Evolutionary conservation across 2,888 invertebrate genomes (phyloP), one percentile per base, ranked within the genome.

Genomic region (Junonia oenone): DNA sequence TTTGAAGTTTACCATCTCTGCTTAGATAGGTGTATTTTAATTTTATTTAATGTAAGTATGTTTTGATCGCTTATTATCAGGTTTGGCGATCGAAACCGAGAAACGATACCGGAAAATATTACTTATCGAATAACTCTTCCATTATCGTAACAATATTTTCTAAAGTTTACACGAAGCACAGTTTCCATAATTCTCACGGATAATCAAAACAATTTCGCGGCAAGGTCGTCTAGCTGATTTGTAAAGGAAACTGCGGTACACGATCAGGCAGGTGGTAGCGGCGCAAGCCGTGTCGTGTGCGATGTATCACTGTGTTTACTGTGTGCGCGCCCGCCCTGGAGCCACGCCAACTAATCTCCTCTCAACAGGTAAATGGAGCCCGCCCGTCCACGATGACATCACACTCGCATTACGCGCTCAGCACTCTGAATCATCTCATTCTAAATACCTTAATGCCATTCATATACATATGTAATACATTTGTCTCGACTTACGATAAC

Each of bases 281-380:
- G 72, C 72, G 64, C 65, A 64, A 51, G 58, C 68, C 56, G 58
- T 58, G 67, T 54, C 62, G 59, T 65, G 58, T 54, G 63, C 55
- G 56, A 63, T 66, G 68, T 66, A 65, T 64, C 66, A 64, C 64
- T 58, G 71, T 79, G 78, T 81, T 79, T 83, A 78, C 77, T 75
- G 72, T 69, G 67, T 66, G 61, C 66, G 68, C 69, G 67, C 65
- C 58, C 67, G 68, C 62, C 58, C 78, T 88, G 87, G 87, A 80
- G 62, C 67, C 58, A 48, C 62, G 88, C 88, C 88, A 88, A 82
- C 73, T 80, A 70, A 75, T 81, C 76, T 76, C 68, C 62, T 76
- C 78, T 76, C 83, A 80, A 83, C 87, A 88, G 88, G 88, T 88
- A 87, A 78, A 80, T 75, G 70, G 72, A 79, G 76, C 71, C 71